Percentiles rank a stretch among this genome's conserved stretches.
phyloP scores from a whole-genome alignment of 2,797 vertebrate species.

The Eleutherodactylus coqui region DNA sequence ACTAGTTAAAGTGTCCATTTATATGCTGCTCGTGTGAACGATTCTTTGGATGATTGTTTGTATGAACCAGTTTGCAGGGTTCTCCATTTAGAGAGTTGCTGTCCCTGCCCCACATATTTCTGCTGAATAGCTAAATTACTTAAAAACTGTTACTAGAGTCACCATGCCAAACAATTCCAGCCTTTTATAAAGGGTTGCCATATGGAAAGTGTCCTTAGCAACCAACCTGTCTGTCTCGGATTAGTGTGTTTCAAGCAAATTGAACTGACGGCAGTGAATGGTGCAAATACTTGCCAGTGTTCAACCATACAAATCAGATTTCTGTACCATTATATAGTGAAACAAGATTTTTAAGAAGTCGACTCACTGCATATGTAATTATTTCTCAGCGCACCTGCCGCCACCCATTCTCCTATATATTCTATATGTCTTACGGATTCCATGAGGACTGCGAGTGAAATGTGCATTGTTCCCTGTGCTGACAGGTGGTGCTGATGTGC shows the following conservation, averaged over 20 bases:
- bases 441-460: neutral
- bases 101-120: too few relatives aligned
- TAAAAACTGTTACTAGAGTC: too few relatives aligned
- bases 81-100: too few relatives aligned
- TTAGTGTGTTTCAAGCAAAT: neutral
- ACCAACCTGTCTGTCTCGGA: neutral
- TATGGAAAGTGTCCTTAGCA: too few relatives aligned
- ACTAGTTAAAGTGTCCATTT: too few relatives aligned
- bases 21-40: too few relatives aligned
- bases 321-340: neutral
- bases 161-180: too few relatives aligned
- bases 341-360: neutral
- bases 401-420: neutral
- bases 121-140: too few relatives aligned
- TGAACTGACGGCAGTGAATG: neutral
- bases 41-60: too few relatives aligned
- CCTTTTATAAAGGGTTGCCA: too few relatives aligned
- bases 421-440: neutral
- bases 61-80: too few relatives aligned
- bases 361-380: neutral
- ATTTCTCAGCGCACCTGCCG: neutral
- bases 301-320: neutral
- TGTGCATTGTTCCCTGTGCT: constrained; percentile 1
- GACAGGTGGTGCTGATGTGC: neutral
- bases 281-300: neutral